A percentile compares a stretch with the other conserved stretches of the same genome.
phyloP scores from a whole-genome alignment of 1,140 invertebrate genomes.

The Apis florea region DNA sequence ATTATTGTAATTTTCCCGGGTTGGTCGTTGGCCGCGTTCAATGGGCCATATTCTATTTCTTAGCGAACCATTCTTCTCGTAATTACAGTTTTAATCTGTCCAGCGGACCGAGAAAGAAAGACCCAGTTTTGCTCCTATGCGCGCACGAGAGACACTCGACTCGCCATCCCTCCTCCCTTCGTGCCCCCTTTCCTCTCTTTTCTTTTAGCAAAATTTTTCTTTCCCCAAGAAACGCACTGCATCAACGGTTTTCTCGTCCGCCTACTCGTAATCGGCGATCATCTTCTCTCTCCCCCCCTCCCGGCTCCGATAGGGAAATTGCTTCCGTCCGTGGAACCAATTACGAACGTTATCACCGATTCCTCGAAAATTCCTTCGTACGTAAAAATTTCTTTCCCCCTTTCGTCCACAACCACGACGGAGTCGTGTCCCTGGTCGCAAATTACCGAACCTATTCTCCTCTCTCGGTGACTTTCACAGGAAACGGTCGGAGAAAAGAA shows the following conservation, averaged over 20 bases:
- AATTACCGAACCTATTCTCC: conserved; percentile 28
- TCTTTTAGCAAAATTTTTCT: neutral
- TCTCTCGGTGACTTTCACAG: conserved; percentile 4
- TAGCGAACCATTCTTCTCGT: conserved; percentile 68
- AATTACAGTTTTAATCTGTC: conserved; percentile 74
- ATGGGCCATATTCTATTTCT: conserved; percentile 52
- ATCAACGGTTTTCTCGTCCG: conserved; percentile 16
- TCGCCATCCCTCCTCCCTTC: conserved; percentile 6
- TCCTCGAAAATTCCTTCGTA: conserved; percentile 24
- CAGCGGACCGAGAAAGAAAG: conserved; percentile 59
- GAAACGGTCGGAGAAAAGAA: neutral
- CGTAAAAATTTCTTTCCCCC: neutral
- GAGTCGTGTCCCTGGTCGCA: neutral
- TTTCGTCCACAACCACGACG: no score
- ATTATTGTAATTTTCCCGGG: conserved; percentile 70
- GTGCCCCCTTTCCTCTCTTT: neutral
- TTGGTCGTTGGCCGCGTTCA: conserved; percentile 48
- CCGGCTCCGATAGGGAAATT: conserved; percentile 56
- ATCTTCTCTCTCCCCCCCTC: no score
- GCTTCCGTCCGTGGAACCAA: conserved; percentile 44
- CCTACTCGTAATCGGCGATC: conserved; percentile 49
- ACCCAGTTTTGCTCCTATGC: conserved; percentile 49
- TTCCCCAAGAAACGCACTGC: neutral
- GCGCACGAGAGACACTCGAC: conserved; percentile 41
- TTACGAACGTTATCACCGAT: conserved; percentile 27